phyloP scores from a whole-genome alignment of 1,140 invertebrate species.

The Littorina saxatilis region DNA sequence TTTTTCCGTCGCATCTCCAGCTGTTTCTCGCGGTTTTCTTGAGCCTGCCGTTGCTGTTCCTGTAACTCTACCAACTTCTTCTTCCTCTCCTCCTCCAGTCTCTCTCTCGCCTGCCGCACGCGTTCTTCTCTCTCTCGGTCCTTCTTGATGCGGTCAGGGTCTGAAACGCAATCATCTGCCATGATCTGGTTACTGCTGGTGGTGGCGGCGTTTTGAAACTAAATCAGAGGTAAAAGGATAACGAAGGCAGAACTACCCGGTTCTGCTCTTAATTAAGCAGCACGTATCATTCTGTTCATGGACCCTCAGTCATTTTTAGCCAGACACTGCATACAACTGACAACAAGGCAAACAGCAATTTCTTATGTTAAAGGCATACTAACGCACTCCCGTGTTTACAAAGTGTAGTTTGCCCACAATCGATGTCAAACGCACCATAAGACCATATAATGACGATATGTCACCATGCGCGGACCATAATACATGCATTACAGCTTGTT shows the following conservation, averaged over 20 bases:
- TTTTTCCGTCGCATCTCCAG: constrained; percentile 66
- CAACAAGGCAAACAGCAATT: too few species aligned
- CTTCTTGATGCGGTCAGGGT: constrained; percentile 61
- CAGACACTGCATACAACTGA: too few species aligned
- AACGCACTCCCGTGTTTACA: too few species aligned
- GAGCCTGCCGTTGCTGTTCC: constrained; percentile 66
- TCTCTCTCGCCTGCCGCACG: constrained; percentile 60
- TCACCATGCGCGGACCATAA: too few species aligned
- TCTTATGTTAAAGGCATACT: too few species aligned
- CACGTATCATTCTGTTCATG: too few species aligned
- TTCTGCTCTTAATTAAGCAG: too few species aligned
- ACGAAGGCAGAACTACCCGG: not conserved
- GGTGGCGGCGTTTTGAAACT: not conserved
- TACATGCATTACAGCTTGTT: too few species aligned
- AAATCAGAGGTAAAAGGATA: not conserved
- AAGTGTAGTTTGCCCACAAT: too few species aligned
- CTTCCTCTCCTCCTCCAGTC: constrained; percentile 65
- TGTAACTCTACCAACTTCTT: constrained; percentile 69
- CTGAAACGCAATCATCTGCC: constrained; percentile 47
- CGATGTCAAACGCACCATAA: too few species aligned
- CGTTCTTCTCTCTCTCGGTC: constrained; percentile 69
- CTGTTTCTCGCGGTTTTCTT: constrained; percentile 69
- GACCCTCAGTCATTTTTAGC: too few species aligned
- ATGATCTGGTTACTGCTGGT: not conserved
- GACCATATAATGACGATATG: too few species aligned